Evolutionary conservation across 2,113 vertebrate genomes (phyloP), one percentile per base, ranked within the genome.

Genomic region (Gymnorhina tibicen): DNA sequence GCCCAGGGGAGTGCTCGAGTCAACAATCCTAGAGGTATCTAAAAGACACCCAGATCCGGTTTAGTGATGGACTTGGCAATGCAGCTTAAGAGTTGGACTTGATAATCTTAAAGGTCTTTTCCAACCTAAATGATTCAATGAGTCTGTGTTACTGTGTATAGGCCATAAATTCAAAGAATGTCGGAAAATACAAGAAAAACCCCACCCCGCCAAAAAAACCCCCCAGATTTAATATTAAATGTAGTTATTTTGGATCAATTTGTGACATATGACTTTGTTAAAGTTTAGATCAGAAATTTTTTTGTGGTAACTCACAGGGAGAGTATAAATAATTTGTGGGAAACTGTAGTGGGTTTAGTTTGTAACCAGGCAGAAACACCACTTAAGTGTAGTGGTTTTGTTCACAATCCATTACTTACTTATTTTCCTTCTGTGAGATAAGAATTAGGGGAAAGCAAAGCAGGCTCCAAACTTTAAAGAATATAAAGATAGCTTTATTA

Each of bases 121-220:
- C 35, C 24, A 47, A 7, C 11, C 49, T 27, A 30, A 41, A 24
- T n/a, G 20, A 47, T 47, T 32, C 20, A 49, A 15, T 1, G 1
- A 63, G 11, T 44, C 64, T 39, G 4, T 11, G 4, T 66, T 69
- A 30, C 30, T 11, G 17, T 47, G 23, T 33, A 19, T 37, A 63
- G 37, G 37, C 12, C 24, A 75, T 20, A 77, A 87, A 84, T 62
- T 67, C 42, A 59, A 85, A 52, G 47, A 70, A 24, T 4, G 2
- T 23, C 59, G 9, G n/a, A 58, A 22, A 80, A 68, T 9, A 41
- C 13, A 44, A 39, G 20, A 22, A 70, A 60, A 8, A 16, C 6
- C 10, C 21, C 13, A 7, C 11, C 3, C 11, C 6, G 10, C 11
- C 3, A 2, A 10, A 30, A 9, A 10, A 16, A n/a, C 2, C 13